A percentile compares a stretch with the other conserved stretches of the same genome.
Conservation (phyloP, 1,140 invertebrate genomes). For the Scaptomyza graminum region DNA sequence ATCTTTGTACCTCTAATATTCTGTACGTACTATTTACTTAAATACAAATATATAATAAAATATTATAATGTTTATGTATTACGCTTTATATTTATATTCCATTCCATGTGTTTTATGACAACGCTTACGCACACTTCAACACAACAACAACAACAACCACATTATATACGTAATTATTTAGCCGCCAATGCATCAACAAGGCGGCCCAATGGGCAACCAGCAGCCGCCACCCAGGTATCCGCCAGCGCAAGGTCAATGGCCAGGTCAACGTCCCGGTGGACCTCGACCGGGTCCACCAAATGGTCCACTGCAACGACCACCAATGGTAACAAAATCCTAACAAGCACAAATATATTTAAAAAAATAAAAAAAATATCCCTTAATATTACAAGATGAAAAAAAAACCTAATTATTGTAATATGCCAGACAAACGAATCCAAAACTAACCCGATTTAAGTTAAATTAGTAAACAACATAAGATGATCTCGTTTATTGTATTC, state of each 20-base stretch:
- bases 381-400: conserved; percentile 10
- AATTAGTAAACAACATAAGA: conserved; percentile 56
- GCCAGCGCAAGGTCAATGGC: conserved; percentile 84
- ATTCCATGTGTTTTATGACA: conserved; percentile 80
- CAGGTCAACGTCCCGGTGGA: conserved; percentile 86
- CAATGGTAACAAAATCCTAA: conserved; percentile 86
- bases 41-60: conserved; percentile 32
- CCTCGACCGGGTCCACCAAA: conserved; percentile 88
- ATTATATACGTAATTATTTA: conserved; percentile 67
- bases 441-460: conserved; percentile 74
- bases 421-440: conserved; percentile 27
- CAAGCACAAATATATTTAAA: conserved; percentile 37
- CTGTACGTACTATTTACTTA: conserved; percentile 26
- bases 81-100: conserved; percentile 78
- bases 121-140: conserved; percentile 74
- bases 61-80: conserved; percentile 74
- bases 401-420: conserved; percentile 45
- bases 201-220: conserved; percentile 81
- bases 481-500: conserved; percentile 69
- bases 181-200: conserved; percentile 83
- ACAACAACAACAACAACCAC: conserved; percentile 68
- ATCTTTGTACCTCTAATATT: conserved; percentile 29
- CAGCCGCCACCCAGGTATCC: conserved; percentile 85
- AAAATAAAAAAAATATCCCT: conserved; percentile 29
- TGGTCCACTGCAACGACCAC: conserved; percentile 87